A percentile compares a stretch with the other conserved stretches of the same genome.
Evolutionary conservation across 1,140 invertebrate genomes (phyloP).

Genomic region (Leptinotarsa lineolata): DNA sequence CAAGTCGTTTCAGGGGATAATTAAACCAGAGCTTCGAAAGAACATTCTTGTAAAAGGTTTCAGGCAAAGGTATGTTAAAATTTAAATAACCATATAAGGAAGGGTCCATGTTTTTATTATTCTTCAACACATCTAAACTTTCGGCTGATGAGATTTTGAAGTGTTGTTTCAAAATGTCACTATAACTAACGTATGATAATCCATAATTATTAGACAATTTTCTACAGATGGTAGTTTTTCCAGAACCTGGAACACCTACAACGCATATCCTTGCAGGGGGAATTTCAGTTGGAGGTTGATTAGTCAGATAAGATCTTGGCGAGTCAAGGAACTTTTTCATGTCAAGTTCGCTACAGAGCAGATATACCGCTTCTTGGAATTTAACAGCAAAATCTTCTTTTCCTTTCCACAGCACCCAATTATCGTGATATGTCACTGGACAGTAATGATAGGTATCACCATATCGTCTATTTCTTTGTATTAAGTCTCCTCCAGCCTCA

Average conservation of each 20-base stretch:
- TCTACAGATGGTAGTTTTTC: constrained; percentile 59
- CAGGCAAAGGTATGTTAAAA: constrained; percentile 52
- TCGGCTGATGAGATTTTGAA: constrained; percentile 12
- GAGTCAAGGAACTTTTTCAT: constrained; percentile 57
- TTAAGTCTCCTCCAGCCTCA: constrained; percentile 47
- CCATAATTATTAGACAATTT: constrained; percentile 60
- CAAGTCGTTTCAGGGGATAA: constrained; percentile 55
- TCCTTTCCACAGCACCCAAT: constrained; percentile 63
- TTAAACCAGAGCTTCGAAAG: constrained; percentile 59
- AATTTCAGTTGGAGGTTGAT: constrained; percentile 54
- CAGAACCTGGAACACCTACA: constrained; percentile 59
- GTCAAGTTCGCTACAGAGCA: constrained; percentile 56
- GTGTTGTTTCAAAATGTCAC: constrained; percentile 38
- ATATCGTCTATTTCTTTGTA: constrained; percentile 55
- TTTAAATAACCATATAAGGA: constrained; percentile 55
- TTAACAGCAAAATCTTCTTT: constrained; percentile 59
- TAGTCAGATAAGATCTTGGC: constrained; percentile 55
- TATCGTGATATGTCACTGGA: constrained; percentile 59
- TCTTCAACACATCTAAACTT: constrained; percentile 15
- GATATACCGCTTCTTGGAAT: constrained; percentile 60
- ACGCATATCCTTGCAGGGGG: constrained; percentile 62
- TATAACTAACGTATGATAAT: constrained; percentile 59
- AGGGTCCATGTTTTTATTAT: constrained; percentile 7
- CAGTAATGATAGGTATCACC: constrained; percentile 63
- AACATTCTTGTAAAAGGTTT: constrained; percentile 53